Evolutionary conservation across 1,140 invertebrate species (phyloP).

Genomic region (Bombyx mori): ASM3026992v2 NC_085108.1:7101501-7102000

Average conservation of each 20-base stretch:
- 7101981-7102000: no score
- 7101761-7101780: slow-evolving; percentile 63
- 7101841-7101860: no score
- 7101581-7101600: slow-evolving; percentile 53
- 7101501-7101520: slow-evolving; percentile 38
- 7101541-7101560: slow-evolving; percentile 60
- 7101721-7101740: slow-evolving; percentile 53
- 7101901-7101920: no score
- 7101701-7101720: slow-evolving; percentile 50
- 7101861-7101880: no score
- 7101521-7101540: slow-evolving; percentile 37
- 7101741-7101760: slow-evolving; percentile 47
- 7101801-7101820: no score
- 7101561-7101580: slow-evolving; percentile 48
- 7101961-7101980: no score
- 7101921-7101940: no score
- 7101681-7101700: slow-evolving; percentile 46
- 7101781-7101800: slow-evolving; percentile 1
- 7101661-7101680: slow-evolving; percentile 57
- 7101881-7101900: no score
- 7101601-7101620: slow-evolving; percentile 59
- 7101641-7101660: slow-evolving; percentile 50
- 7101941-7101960: no score
- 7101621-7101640: slow-evolving; percentile 60
- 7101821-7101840: no score